phyloP scores from a whole-genome alignment of 2,888 invertebrate genomes.

The Ormyrus pomaceus region DNA sequence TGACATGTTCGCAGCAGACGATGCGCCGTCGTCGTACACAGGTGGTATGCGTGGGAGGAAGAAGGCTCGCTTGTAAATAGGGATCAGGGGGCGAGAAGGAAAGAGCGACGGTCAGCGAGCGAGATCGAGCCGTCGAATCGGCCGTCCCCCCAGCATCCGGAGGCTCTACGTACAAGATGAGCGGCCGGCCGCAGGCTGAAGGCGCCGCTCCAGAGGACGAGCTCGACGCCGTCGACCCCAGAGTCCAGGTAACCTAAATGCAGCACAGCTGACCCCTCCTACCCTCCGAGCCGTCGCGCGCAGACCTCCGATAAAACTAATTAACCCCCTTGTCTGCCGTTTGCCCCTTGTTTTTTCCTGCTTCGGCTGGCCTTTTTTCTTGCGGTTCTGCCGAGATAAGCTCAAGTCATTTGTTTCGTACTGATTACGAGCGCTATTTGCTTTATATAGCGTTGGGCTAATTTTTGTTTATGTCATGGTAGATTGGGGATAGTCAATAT shows the following conservation, averaged over 20 bases:
- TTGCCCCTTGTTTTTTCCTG: not conserved
- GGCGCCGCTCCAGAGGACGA: not conserved
- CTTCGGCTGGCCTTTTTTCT: not conserved
- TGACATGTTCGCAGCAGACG: slow-evolving; percentile 71
- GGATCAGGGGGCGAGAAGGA: slow-evolving; percentile 23
- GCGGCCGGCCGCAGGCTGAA: slow-evolving; percentile 64
- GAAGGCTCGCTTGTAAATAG: slow-evolving; percentile 41
- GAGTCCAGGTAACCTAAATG: slow-evolving; percentile 82
- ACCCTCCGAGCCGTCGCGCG: too few relatives aligned
- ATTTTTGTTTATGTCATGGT: not conserved
- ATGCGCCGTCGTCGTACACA: slow-evolving; percentile 60
- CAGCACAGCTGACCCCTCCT: too few relatives aligned
- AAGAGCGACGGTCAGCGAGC: not conserved
- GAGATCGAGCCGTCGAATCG: not conserved
- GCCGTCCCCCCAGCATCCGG: not conserved
- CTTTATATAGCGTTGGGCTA: not conserved
- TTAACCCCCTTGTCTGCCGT: not conserved
- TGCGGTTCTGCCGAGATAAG: not conserved
- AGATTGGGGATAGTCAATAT: slow-evolving; percentile 19
- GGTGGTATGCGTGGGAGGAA: slow-evolving; percentile 65
- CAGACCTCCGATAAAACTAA: slow-evolving; percentile 53
- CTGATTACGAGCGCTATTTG: too few relatives aligned
- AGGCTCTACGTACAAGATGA: slow-evolving; percentile 59
- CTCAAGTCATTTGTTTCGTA: too few relatives aligned
- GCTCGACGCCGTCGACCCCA: slow-evolving; percentile 83